Percentiles rank a stretch among this genome's conserved stretches.
Evolutionary conservation across 2,888 invertebrate species (phyloP).

Genomic region (Zelleria hepariella): DNA sequence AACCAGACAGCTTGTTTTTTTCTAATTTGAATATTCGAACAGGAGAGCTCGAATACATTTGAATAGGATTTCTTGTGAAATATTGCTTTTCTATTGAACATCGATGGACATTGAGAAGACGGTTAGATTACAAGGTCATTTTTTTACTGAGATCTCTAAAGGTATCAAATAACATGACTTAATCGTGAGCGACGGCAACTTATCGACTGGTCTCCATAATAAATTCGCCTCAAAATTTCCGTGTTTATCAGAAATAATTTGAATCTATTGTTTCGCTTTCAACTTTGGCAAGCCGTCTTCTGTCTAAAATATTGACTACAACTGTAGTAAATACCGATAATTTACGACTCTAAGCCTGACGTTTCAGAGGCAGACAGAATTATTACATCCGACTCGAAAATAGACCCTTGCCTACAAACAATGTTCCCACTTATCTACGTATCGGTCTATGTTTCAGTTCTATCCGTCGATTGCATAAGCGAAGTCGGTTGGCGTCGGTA

Average conservation of each 20-base stretch:
- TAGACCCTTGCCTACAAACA: neutral
- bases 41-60: constrained; percentile 16
- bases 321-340: neutral
- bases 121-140: neutral
- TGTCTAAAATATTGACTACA: neutral
- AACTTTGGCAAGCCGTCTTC: neutral
- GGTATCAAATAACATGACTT: neutral
- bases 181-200: neutral
- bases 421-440: neutral
- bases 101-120: neutral
- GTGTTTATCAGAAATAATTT: neutral
- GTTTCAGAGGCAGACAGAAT: neutral
- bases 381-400: neutral
- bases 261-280: neutral
- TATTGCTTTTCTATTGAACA: neutral
- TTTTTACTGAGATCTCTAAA: neutral
- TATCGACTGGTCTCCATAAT: neutral
- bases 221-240: neutral
- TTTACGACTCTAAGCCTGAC: neutral
- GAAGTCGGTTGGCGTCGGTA: constrained; percentile 33
- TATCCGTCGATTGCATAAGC: constrained; percentile 58
- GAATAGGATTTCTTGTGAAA: neutral
- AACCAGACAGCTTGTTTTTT: neutral
- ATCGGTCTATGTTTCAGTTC: constrained; percentile 24
- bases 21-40: constrained; percentile 6